A percentile compares a stretch with the other conserved stretches of the same genome.
phyloP scores from a whole-genome alignment of 2,113 vertebrate genomes.

The Dromiciops gliroides region DNA sequence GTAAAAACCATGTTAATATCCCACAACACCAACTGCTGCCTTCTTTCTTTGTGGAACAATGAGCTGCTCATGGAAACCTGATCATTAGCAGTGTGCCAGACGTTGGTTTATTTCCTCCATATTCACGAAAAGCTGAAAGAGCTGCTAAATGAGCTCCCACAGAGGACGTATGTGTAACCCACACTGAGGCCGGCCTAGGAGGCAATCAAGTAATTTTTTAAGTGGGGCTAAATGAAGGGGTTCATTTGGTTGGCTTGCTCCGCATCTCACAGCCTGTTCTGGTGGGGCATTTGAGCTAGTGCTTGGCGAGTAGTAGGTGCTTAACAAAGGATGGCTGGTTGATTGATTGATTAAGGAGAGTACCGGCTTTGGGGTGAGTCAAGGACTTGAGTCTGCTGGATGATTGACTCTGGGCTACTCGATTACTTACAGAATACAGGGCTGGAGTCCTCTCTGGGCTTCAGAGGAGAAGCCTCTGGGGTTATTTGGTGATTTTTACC shows the following conservation, averaged over 20 bases:
- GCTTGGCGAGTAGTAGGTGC: not conserved
- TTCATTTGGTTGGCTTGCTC: conserved; percentile 48
- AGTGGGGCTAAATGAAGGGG: conserved; percentile 75
- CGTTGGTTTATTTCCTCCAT: conserved; percentile 57
- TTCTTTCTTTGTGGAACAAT: conserved; percentile 72
- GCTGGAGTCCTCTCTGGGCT: not conserved
- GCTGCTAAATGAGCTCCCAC: not conserved
- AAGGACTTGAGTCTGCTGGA: not conserved
- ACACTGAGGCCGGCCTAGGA: not conserved
- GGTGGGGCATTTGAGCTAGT: not conserved
- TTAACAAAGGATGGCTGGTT: not conserved
- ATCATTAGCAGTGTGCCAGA: conserved; percentile 70
- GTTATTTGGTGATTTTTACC: not conserved
- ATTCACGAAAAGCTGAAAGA: conserved; percentile 9
- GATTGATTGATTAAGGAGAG: not conserved
- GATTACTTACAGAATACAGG: not conserved
- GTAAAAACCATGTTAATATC: conserved; percentile 69
- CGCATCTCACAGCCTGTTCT: conserved; percentile 5
- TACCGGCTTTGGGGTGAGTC: not conserved
- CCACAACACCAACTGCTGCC: conserved; percentile 63
- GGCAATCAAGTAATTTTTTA: conserved; percentile 64
- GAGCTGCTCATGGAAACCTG: conserved; percentile 66
- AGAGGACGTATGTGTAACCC: not conserved
- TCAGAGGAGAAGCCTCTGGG: not conserved
- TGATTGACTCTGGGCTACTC: not conserved